Base-by-base conservation (phyloP, 2,797 vertebrate species). In the Brotula barbata region DNA sequence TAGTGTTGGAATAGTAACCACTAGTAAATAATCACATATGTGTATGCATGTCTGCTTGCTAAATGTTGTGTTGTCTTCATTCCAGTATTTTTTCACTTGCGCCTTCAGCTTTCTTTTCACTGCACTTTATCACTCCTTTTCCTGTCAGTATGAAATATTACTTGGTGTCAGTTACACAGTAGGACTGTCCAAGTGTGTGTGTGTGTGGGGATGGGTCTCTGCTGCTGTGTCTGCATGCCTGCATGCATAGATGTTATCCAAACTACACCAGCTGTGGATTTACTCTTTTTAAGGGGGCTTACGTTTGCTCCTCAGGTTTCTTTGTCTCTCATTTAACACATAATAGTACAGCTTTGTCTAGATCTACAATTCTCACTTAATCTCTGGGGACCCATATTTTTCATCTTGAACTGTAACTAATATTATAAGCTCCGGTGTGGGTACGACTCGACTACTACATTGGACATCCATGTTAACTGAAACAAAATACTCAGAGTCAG, bases 71-170 rank as follows among this genome's bases (percentile, higher is more conserved):
- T 4, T 28, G 8, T 28, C 25, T 43, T 60, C 25, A 51, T 45
- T 28, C 14, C 22, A 54, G 31, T 15, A 68, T 34, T 25, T 31
- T 28, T 37, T 28, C 14, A 13, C 17, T 67, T 41, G 52, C 42
- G 36, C 71, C 54, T 45, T 10, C n/a, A 55, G 76, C 48, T 73
- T 34, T 46, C 50, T 64, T 73, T 78, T 68, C 58, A 54, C 39
- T 45, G 21, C 51, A 39, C 7, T 2, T 64, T 28, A 23, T 64
- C 55, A 33, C 28, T 68, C 41, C 54, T 60, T 37, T 45, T 23
- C 45, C 58, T 67, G 64, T 62, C 74, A 48, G 6, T 70, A 41
- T 77, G 68, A 81, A 60, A 49, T 73, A 68, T 44, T 6, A 40
- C 61, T 16, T 31, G 33, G 52, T 62, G 56, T 82, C 55, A 54